Base-by-base conservation (phyloP, 2,888 invertebrate species). In the Dendrolimus houi region DNA sequence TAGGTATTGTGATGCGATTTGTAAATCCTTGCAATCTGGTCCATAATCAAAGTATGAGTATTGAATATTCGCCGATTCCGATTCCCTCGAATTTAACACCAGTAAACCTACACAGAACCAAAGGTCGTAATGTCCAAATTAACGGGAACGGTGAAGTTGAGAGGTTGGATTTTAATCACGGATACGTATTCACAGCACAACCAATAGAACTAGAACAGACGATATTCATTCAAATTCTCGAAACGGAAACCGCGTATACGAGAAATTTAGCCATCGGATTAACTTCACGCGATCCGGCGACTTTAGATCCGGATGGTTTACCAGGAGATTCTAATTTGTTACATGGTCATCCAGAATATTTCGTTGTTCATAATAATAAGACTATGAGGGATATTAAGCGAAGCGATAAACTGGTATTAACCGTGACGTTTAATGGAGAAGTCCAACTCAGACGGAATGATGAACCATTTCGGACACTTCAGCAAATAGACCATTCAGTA, bases 401-500 rank as follows among this genome's bases (percentile, higher is more conserved):
- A 54, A 97, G 97, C 0, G 98, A 98, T 75, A 97, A 98, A 77
- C 93, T 98, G 8, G 94, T 95, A 41, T 96, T 98, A 71, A 95
- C 94, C 41, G 92, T 98, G 57, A 95, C 96, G 0, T 85, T 93
- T 57, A 94, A 93, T 62, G 97, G 96, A 0, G 95, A 96, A 81
- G 95, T 96, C 2, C 92, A 94, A 60, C 95, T 96, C 65, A 92
- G 96, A 68, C 94, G 96, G 75, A 99, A 99, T 81, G 95, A 96
- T 3, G 94, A 95, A 0, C 92, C 94, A 0, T 93, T 96, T 0
- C 89, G 93, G 0, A 95, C 96, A 0, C 94, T 98, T 14, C 98
- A 99, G 96, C 97, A 98, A 81, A 98, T 99, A 0, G 99, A 99
- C 81, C 96, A 97, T 69, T 96, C 97, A 0, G 88, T 98, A 54